These are phyloP conservation scores for Synanthedon myopaeformis DNA, from an alignment of 2,888 invertebrate species.

Conservation along the genomic window DNA sequence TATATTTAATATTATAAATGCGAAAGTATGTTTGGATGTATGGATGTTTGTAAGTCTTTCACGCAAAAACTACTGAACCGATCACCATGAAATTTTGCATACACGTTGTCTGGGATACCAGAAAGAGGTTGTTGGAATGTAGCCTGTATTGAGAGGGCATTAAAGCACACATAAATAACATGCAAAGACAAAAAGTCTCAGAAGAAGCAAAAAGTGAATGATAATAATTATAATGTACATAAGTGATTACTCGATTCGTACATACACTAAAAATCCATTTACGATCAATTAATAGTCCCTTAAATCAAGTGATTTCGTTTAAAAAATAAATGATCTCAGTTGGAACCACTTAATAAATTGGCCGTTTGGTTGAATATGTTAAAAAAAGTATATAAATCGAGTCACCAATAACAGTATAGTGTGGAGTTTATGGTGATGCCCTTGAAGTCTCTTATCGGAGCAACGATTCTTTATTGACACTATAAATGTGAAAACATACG, in stretches of 20 bases:
- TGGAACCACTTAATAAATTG: constrained; percentile 57
- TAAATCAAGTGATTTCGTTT: constrained; percentile 36
- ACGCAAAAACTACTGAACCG: too few species aligned
- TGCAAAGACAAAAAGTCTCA: too few species aligned
- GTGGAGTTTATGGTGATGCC: constrained; percentile 57
- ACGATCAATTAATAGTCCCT: constrained; percentile 38
- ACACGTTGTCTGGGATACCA: too few species aligned
- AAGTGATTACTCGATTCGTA: background rate
- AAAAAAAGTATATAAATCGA: constrained; percentile 46
- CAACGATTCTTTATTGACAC: constrained; percentile 57
- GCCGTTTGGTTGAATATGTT: constrained; percentile 26
- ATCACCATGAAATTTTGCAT: too few species aligned
- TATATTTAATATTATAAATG: too few species aligned
- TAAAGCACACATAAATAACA: too few species aligned
- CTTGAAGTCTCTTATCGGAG: constrained; percentile 50
- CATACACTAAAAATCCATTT: constrained; percentile 16
- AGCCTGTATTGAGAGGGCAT: too few species aligned
- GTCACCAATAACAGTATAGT: constrained; percentile 62
- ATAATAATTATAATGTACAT: background rate
- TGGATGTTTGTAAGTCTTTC: too few species aligned
- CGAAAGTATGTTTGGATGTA: too few species aligned
- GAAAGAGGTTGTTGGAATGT: too few species aligned
- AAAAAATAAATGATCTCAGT: constrained; percentile 15
- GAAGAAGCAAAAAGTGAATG: background rate
- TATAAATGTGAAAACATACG: constrained; percentile 47